Conservation (phyloP, 1,140 invertebrate species). For the Metaphire vulgaris region DNA sequence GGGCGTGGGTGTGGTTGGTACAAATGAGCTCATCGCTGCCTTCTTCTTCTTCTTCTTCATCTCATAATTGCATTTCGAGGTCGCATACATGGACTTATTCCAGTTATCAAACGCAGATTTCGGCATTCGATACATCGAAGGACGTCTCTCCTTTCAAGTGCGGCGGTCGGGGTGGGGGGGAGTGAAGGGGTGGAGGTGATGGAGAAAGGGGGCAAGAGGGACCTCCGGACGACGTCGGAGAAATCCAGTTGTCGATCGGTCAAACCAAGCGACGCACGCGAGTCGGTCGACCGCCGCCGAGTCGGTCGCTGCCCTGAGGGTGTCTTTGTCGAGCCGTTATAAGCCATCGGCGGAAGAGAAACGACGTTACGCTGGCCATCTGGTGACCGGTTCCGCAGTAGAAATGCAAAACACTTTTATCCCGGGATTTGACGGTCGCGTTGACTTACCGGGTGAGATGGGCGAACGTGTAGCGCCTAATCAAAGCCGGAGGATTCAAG, state of each 20-base stretch:
- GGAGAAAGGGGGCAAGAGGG: background rate
- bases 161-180: background rate
- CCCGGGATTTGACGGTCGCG: background rate
- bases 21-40: no score
- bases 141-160: no score
- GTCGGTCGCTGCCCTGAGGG: background rate
- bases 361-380: background rate
- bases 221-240: background rate
- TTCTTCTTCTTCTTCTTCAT: no score
- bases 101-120: no score
- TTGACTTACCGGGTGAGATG: no score
- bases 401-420: background rate
- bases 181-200: background rate
- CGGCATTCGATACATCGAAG: no score
- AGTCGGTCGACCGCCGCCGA: no score
- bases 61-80: no score
- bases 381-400: background rate
- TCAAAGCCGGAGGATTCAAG: no score
- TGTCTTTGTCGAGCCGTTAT: background rate
- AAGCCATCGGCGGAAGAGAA: background rate
- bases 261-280: background rate
- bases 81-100: no score
- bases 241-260: background rate
- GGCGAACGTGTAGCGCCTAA: no score
- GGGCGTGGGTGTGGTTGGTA: no score